A percentile compares a stretch with the other conserved stretches of the same genome.
phyloP scores from a whole-genome alignment of 2,888 invertebrate species.

The Orthosia gothica region DNA sequence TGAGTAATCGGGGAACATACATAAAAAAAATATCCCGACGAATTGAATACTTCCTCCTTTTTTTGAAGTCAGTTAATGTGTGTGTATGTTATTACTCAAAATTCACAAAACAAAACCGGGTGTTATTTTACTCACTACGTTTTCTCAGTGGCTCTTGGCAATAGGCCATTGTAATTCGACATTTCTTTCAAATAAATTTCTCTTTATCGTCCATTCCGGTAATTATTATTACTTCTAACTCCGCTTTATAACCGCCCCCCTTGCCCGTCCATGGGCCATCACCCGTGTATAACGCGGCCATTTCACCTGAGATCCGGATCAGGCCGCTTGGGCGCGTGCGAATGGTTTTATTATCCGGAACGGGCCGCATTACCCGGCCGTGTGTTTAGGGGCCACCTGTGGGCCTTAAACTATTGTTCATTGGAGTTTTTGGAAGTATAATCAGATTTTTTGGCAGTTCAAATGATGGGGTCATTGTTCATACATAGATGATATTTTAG shows the following conservation, averaged over 20 bases:
- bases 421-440: conserved; percentile 20
- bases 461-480: background rate
- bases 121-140: background rate
- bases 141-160: background rate
- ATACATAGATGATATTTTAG: background rate
- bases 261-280: conserved; percentile 43
- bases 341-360: conserved; percentile 82
- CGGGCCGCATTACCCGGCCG: conserved; percentile 64
- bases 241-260: conserved; percentile 29
- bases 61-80: too few relatives aligned
- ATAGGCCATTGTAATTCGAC: background rate
- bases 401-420: conserved; percentile 44
- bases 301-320: conserved; percentile 75
- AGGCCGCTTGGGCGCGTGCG: conserved; percentile 70
- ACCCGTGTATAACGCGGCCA: conserved; percentile 62
- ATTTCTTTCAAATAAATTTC: conserved; percentile 13
- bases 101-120: background rate
- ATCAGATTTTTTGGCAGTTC: background rate
- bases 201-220: conserved; percentile 15
- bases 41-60: too few relatives aligned
- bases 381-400: conserved; percentile 81
- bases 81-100: background rate
- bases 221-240: conserved; percentile 44
- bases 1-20: too few relatives aligned
- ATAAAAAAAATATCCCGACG: too few relatives aligned